These are phyloP conservation scores for Chrosomus eos DNA, from an alignment of 2,797 vertebrate species.

Conservation along the genomic window DNA sequence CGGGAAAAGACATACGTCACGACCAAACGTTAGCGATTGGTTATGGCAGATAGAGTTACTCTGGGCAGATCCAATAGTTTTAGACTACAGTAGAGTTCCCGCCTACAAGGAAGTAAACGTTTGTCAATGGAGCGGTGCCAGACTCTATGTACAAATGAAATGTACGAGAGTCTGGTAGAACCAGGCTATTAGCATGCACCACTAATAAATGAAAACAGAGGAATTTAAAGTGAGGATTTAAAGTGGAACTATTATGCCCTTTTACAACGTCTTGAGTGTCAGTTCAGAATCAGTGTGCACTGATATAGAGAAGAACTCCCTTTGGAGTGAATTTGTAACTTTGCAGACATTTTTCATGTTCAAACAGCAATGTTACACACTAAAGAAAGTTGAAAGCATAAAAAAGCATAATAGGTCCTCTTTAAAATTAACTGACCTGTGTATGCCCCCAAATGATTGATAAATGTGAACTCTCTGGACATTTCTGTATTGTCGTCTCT, in stretches of 20 bases:
- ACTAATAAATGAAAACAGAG: neutral
- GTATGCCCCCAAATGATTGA: constrained; percentile 79
- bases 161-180: no score
- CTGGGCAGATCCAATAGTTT: no score
- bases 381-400: neutral
- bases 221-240: neutral
- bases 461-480: constrained; percentile 74
- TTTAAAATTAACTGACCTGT: constrained; percentile 68
- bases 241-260: neutral
- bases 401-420: neutral
- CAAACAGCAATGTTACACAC: neutral
- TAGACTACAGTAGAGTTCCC: no score
- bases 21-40: no score
- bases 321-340: neutral
- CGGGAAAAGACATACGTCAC: no score
- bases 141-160: no score
- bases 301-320: neutral
- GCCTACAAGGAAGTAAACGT: no score
- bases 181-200: neutral
- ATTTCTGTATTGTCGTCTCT: constrained; percentile 63
- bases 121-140: no score
- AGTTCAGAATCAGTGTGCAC: neutral
- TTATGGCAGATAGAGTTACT: no score
- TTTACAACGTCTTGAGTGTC: neutral
- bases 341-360: neutral